Evolutionary conservation across 2,797 vertebrate genomes (phyloP), one percentile per base, ranked within the genome.

Genomic region (Smutsia temminckii): DNA sequence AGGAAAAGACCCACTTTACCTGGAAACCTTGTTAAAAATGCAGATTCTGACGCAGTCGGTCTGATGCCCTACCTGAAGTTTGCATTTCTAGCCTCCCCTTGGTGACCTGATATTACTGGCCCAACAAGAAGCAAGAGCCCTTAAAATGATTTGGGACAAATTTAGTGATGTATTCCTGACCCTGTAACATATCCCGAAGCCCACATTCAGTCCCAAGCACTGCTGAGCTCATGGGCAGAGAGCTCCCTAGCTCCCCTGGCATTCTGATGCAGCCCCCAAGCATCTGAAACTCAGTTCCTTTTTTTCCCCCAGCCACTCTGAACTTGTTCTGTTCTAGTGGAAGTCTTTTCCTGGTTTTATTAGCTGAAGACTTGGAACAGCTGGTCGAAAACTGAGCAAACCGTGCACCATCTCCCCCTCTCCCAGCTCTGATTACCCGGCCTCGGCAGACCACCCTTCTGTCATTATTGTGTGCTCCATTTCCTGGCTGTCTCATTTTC

Each of bases 401-500:
- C 7, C 4, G 0, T 3, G 17, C 2, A 10, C 37, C 8, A 8
- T 8, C 59, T n/a, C 37, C 49, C 23, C 77, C 85, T 64, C 75
- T 79, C 59, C 42, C 17, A 32, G 27, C 63, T 77, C 40, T 34
- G 37, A 16, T 34, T 59, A 13, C 3, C 0, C 18, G 71, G 42
- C 75, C 75, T 86, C 75, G 17, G 23, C 4, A 51, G 55, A 40
- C 20, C 16, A 0, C 27, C 18, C 71, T 8, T 29, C 64, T 55
- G 27, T 14, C 32, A 34, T 75, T 69, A 27, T 21, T 78, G 64
- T 27, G 42, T 49, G 89, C 66, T 69, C n/a, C 23, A 13, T 64
- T 23, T 91, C 37, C 61, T 85, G 81, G 17, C 49, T 53, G 16
- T 71, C 51, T 80, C 71, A 53, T 91, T 63, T 87, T 53, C 84